Evolutionary conservation across 2,797 vertebrate genomes (phyloP), one percentile per base, ranked within the genome.

Genomic region (Lates japonicus): DNA sequence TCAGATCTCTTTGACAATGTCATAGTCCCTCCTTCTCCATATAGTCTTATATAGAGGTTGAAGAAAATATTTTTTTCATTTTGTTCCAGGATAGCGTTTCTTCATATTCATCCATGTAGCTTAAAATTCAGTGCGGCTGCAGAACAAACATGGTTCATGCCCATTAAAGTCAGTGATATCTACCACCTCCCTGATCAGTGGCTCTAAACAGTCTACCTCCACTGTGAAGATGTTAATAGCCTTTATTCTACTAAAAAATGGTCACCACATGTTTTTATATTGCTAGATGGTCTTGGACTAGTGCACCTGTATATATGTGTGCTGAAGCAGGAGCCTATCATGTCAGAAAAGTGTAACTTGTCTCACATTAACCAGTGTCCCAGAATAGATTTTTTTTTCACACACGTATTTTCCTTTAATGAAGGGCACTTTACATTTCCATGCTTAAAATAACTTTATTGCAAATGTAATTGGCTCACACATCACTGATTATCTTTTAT

Each of bases 401-500:
- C 25, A 29, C 25, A 29, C 25, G 1, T 58, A 51, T 79, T 73
- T 76, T 31, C 37, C 65, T 80, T 73, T 75, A 37, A 48, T 55
- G 52, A 69, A 20, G 3, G 48, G 12, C 57, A 54, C 52, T 57
- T 80, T 59, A 22, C 54, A 75, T 75, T 80, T 42, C 44, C 7
- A 35, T 37, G 42, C 39, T 61, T 44, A 49, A 81, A 83, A 85
- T 80, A 71, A 61, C 55, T 75, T 59, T 29, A 70, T 84, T 74
- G 31, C 22, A 25, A 41, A 76, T 73, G 74, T 41, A 74, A 77
- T 68, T 74, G 25, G 17, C 33, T n/a, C n/a, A n/a, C n/a, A n/a
- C n/a, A n/a, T n/a, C n/a, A n/a, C n/a, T n/a, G n/a, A n/a, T n/a
- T 64, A 49, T 72, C 52, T 71, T 85, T 73, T 65, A 77, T 70